Base-by-base conservation (phyloP, 2,888 invertebrate genomes). In the Pseudolycoriella hygida region DNA sequence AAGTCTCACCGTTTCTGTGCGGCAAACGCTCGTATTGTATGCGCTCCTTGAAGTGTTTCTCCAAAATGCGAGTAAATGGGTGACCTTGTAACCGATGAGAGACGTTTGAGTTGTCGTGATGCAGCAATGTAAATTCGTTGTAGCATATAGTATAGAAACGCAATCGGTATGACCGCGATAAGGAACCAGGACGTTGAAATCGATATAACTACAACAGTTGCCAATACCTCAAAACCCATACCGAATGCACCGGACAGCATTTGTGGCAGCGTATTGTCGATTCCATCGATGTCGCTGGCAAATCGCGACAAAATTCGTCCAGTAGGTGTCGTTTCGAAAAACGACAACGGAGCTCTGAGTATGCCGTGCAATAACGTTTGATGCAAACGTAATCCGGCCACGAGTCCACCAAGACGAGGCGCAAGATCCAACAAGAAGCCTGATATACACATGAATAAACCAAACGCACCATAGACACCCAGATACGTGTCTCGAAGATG, bases 61-160 rank as follows among this genome's bases (percentile, higher is more conserved):
- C 89, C 82, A 59, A 97, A 94, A 67, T 94, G 94, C 8, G 93
- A 92, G 68, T 92, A 97, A 56, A 97, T 90, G 1, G 96, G 97
- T 30, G 96, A 96, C 46, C 93, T 74, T 1, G 90, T 88, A 1
- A 93, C 80, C 0, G 93, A 93, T 62, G 94, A 90, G 47, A 97
- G 67, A 43, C 97, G 74, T 67, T 94, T 94, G 53, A 97, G 66
- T 62, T 97, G 96, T 17, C 96, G 71, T 3, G 94, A 94, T 1
- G 92, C 83, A 2, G 88, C 81, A 51, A 96, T 89, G 67, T 93
- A 97, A 69, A 93, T 90, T 53, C 89, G 75, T 75, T 97, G 88
- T 52, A 88, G 81, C 54, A 88, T 75, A 66, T 86, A 88, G 68
- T 89, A 89, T 50, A 89, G 56, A 42, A 80, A 53, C 34, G 79